Base-by-base conservation (phyloP, 1,140 invertebrate genomes). In the Drosophila takahashii region DNA sequence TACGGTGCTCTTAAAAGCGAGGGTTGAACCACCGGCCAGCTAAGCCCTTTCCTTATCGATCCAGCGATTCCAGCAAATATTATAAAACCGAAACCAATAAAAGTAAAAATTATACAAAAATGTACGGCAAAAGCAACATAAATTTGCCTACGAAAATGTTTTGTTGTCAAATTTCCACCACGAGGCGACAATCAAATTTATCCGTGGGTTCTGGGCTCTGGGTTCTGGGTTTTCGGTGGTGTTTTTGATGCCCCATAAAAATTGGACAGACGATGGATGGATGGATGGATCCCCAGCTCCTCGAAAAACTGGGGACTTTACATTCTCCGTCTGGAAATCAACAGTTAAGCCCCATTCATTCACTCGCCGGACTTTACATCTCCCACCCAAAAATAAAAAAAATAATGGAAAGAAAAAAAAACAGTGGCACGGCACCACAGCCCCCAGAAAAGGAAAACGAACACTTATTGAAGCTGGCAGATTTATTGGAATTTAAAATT, bases 401-500 rank as follows among this genome's bases (percentile, higher is more conserved):
- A 39, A 32, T 39, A 51, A 9, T 9, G 8, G 2, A 16, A 16
- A 44, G 10, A 10, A 44, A 32, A 13, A 11, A 45, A 27, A 36
- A 27, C 16, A 22, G 39, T 2, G n/a, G n/a, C n/a, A n/a, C n/a
- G 10, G 11, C 41, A 36, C 67, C 13, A 18, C 59, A 51, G 4
- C 29, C 37, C 36, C 53, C 64, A 45, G 22, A 22, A 22, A 22
- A 22, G 1, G 18, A 39, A 44, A 41, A 16, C 4, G 45, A 42
- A 58, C 83, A 87, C 83, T 86, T 77, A 86, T 87, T 86, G 83
- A 77, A 73, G 79, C 66, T 83, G 83, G 84, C 84, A 87, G 83
- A 86, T 86, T 86, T 86, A 86, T 87, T 83, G 83, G 75, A 86
- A 86, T 86, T 86, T 86, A 57, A 87, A 86, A 86, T 86, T 87